Conservation (phyloP, 2,888 invertebrate genomes). For the Spatulosminthurus flaviceps region DNA sequence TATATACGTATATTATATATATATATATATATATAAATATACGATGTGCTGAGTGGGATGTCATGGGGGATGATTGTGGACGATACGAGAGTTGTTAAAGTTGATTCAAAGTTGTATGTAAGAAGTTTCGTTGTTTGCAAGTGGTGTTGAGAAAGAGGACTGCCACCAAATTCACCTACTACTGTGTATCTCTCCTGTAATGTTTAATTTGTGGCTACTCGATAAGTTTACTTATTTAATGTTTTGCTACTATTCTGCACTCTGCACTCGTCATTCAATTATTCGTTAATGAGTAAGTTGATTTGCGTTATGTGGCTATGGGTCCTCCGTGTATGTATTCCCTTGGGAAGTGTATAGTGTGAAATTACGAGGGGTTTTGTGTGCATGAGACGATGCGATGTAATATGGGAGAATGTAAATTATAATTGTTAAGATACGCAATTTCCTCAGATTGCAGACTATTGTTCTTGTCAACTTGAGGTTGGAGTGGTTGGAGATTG, state of each 20-base stretch:
- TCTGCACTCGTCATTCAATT: neutral
- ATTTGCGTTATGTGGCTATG: no score
- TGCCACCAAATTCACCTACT: conserved; percentile 2
- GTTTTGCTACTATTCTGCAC: neutral
- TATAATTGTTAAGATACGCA: no score
- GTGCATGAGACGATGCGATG: no score
- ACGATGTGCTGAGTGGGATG: conserved; percentile 24
- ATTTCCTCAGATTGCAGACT: no score
- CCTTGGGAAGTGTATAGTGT: no score
- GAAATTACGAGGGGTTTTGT: no score
- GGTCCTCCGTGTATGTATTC: no score
- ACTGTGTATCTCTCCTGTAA: conserved; percentile 2
- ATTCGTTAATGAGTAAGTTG: no score
- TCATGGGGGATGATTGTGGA: conserved; percentile 9
- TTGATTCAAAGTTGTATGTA: neutral
- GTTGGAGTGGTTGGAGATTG: no score
- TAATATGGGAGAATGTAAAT: no score
- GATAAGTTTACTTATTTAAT: neutral
- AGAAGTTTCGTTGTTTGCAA: neutral
- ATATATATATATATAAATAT: conserved; percentile 5
- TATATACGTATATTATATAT: neutral
- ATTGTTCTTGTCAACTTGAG: no score
- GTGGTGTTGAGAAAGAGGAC: neutral
- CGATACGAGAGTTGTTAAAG: neutral
- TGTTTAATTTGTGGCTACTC: neutral